Evolutionary conservation across 53 echinoderm and acorn worm species (phyloP).

Genomic region (Luidia sarsii): DNA sequence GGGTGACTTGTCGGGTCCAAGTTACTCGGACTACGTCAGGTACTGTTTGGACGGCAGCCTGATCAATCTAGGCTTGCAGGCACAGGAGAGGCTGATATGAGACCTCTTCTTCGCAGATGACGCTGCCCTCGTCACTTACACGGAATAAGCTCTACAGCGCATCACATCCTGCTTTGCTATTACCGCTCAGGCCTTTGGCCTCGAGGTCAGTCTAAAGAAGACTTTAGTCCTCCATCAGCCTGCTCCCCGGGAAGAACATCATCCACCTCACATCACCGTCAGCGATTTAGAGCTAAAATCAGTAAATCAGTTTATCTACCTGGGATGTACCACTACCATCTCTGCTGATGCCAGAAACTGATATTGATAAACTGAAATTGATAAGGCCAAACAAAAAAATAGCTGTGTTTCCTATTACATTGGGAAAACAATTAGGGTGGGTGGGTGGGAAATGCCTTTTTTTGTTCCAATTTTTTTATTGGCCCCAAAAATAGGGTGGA

Average conservation of each 20-base stretch:
- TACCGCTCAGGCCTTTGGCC: slow-evolving; percentile 47
- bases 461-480: too few species aligned
- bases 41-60: slow-evolving; percentile 55
- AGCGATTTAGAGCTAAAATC: slow-evolving; percentile 14
- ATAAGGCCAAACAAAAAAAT: too few species aligned
- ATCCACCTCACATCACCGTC: slow-evolving; percentile 24
- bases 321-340: slow-evolving; percentile 50
- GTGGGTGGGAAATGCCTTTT: too few species aligned
- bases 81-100: slow-evolving; percentile 30
- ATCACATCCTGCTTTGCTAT: slow-evolving; percentile 17
- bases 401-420: too few species aligned
- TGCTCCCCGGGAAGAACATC: slow-evolving; percentile 45
- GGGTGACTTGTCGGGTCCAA: too few species aligned
- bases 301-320: slow-evolving; percentile 57
- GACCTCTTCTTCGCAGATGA: slow-evolving; percentile 49
- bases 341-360: slow-evolving; percentile 43
- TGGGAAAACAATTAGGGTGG: too few species aligned
- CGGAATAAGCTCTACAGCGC: slow-evolving; percentile 14
- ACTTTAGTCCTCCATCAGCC: slow-evolving; percentile 60
- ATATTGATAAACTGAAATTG: too few species aligned
- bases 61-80: slow-evolving; percentile 52
- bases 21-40: slow-evolving; percentile 42
- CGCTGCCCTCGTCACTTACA: slow-evolving; percentile 37
- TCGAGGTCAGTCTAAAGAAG: slow-evolving; percentile 61
- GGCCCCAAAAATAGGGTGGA: too few species aligned